Percentiles rank a stretch among this genome's conserved stretches.
Conservation (phyloP, 2,797 vertebrate genomes). For the Halcyon badia region DNA sequence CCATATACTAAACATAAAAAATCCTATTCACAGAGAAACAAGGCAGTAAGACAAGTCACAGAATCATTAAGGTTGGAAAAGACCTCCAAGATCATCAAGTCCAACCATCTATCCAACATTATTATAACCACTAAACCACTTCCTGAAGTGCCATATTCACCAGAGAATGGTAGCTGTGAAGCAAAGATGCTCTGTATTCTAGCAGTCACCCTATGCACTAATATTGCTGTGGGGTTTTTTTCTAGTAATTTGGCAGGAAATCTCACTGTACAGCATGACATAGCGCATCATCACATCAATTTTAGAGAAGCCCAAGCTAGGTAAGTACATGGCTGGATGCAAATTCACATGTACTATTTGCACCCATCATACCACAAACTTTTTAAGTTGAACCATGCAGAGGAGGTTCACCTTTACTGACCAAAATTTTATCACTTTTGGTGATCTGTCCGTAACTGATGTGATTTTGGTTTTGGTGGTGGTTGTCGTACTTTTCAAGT, state of each 20-base stretch:
- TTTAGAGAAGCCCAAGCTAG: neutral
- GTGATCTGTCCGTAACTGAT: neutral
- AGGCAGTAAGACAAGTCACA: neutral
- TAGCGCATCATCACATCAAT: neutral
- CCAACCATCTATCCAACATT: too few relatives aligned
- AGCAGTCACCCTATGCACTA: neutral
- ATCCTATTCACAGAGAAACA: neutral
- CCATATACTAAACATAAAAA: neutral
- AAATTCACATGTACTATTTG: neutral
- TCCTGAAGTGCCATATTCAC: too few relatives aligned
- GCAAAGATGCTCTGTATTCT: neutral
- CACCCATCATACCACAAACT: neutral
- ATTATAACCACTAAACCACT: too few relatives aligned
- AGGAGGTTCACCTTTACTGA: neutral
- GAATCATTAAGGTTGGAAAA: too few relatives aligned
- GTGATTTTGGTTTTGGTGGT: neutral
- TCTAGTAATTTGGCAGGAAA: neutral
- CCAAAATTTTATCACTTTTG: neutral
- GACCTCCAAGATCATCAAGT: too few relatives aligned
- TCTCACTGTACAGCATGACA: neutral
- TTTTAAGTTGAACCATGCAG: neutral
- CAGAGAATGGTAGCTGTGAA: neutral
- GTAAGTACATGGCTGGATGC: neutral
- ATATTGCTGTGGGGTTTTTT: neutral
- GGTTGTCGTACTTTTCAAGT: conserved; percentile 17